phyloP scores from a whole-genome alignment of 2,888 invertebrate genomes.

The Mimas tiliae region DNA sequence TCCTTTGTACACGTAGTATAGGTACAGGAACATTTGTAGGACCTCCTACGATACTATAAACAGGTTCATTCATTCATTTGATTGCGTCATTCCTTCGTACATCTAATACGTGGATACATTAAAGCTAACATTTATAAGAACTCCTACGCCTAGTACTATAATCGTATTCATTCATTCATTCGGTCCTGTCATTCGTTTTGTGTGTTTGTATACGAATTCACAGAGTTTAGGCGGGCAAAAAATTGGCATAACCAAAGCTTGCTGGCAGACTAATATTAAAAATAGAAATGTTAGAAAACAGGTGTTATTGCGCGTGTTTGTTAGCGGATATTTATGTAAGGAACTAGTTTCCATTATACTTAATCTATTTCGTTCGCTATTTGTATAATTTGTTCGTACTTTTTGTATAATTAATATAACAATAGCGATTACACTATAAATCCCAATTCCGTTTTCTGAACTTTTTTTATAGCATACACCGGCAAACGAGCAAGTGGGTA shows the following conservation, averaged over 20 bases:
- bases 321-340: constrained; percentile 44
- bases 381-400: too few relatives aligned
- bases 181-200: constrained; percentile 36
- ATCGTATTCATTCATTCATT: constrained; percentile 38
- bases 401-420: too few relatives aligned
- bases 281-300: constrained; percentile 68
- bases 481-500: too few relatives aligned
- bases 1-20: too few relatives aligned
- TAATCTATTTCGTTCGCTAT: constrained; percentile 13
- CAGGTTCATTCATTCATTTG: constrained; percentile 19
- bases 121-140: constrained; percentile 31
- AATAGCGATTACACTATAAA: too few relatives aligned
- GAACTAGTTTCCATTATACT: constrained; percentile 38
- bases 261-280: constrained; percentile 44
- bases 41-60: not conserved
- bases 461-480: too few relatives aligned
- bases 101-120: not conserved
- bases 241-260: constrained; percentile 54
- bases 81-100: constrained; percentile 1
- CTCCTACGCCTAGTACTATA: constrained; percentile 36
- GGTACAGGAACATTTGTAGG: not conserved
- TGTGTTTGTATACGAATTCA: constrained; percentile 53
- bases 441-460: too few relatives aligned
- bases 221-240: constrained; percentile 43
- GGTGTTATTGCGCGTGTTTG: constrained; percentile 54